A percentile compares a stretch with the other conserved stretches of the same genome.
These are phyloP conservation scores for Graptemys geographica DNA, from an alignment of 2,797 vertebrate genomes.

Conservation along the genomic window DNA sequence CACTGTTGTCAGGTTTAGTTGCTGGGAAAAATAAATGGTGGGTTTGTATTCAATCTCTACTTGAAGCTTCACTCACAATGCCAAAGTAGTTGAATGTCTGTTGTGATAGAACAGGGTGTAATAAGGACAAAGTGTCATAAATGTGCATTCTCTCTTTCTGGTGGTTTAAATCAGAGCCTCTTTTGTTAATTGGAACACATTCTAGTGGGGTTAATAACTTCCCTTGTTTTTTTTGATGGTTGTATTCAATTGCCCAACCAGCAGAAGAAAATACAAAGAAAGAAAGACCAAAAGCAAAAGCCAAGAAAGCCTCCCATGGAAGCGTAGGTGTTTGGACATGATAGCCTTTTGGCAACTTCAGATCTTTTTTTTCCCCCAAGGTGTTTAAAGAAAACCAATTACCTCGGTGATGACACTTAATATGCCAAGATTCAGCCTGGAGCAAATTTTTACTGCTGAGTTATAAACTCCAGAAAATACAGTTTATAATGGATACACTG, in stretches of 20 bases:
- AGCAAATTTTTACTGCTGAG: slow-evolving; percentile 81
- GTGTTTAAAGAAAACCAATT: slow-evolving; percentile 81
- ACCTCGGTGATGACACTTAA: slow-evolving; percentile 81
- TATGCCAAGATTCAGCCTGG: slow-evolving; percentile 78
- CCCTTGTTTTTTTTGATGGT: slow-evolving; percentile 2
- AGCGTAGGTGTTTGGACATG: slow-evolving; percentile 72
- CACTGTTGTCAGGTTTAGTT: slow-evolving; percentile 1
- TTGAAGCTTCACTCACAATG: slow-evolving; percentile 54
- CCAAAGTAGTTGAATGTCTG: background rate
- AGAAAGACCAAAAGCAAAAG: slow-evolving; percentile 50
- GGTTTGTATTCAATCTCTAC: background rate
- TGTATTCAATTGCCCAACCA: slow-evolving; percentile 60
- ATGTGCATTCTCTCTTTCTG: slow-evolving; percentile 50
- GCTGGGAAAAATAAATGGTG: slow-evolving; percentile 8
- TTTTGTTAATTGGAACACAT: slow-evolving; percentile 60
- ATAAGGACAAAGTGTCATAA: slow-evolving; percentile 49
- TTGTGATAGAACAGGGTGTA: slow-evolving; percentile 49
- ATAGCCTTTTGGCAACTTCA: slow-evolving; percentile 75
- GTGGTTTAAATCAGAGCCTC: background rate
- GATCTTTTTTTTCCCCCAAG: slow-evolving; percentile 49
- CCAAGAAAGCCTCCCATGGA: slow-evolving; percentile 60
- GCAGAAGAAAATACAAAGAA: slow-evolving; percentile 27
- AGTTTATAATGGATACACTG: slow-evolving; percentile 64
- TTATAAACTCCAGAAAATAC: slow-evolving; percentile 76
- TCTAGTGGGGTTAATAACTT: slow-evolving; percentile 72